Conservation (phyloP, 2,797 vertebrate genomes). For the Pangasius larnaudii region DNA sequence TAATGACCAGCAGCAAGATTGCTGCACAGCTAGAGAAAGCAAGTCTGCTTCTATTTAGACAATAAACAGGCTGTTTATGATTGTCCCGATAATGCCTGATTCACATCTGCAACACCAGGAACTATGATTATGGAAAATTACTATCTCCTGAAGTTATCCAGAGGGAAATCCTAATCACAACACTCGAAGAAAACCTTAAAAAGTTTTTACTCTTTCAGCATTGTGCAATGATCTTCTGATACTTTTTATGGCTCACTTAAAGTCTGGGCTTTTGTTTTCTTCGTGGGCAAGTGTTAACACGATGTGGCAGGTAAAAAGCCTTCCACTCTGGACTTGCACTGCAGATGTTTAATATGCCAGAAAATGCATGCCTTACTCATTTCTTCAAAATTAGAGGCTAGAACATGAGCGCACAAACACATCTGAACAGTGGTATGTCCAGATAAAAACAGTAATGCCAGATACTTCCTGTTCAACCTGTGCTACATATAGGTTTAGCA, state of each 20-base stretch:
- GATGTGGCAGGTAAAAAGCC: background rate
- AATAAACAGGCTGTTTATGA: constrained; percentile 10
- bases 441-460: background rate
- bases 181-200: background rate
- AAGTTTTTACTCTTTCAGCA: background rate
- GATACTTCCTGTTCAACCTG: constrained; percentile 20
- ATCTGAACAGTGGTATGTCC: background rate
- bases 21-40: background rate
- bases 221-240: background rate
- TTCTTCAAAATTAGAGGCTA: background rate
- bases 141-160: background rate
- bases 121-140: background rate
- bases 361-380: background rate
- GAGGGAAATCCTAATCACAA: background rate
- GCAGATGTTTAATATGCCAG: background rate
- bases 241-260: background rate
- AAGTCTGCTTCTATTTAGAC: background rate
- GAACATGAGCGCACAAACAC: background rate
- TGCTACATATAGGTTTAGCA: background rate
- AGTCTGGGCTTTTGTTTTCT: background rate
- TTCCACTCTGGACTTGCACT: background rate
- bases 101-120: background rate
- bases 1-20: background rate
- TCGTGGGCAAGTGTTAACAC: constrained; percentile 5
- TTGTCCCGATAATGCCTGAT: background rate